These are phyloP conservation scores for Alosa sapidissima DNA, from an alignment of 2,797 vertebrate species.

Conservation along the genomic window DNA sequence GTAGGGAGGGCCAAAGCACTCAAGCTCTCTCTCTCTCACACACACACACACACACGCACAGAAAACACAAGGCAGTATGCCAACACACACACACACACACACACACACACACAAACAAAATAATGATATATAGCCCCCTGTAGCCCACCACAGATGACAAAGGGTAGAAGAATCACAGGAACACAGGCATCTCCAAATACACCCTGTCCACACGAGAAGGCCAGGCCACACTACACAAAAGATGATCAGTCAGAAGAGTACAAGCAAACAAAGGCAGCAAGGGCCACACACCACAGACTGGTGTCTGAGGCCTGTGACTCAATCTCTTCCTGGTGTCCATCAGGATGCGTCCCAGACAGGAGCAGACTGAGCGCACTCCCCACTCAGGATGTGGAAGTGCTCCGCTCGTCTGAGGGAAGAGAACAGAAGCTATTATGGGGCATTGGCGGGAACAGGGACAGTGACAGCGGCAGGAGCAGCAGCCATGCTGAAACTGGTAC, in stretches of 20 bases:
- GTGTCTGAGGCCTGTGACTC: not conserved
- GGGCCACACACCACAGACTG: not conserved
- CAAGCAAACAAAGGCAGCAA: not conserved
- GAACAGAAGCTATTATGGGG: not conserved
- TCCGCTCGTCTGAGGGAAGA: not conserved
- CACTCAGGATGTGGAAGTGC: not conserved
- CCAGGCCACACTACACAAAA: not conserved
- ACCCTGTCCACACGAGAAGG: not conserved
- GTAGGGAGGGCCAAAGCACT: constrained; percentile 37
- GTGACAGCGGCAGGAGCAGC: not conserved
- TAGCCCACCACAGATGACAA: not conserved
- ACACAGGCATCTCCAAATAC: not conserved
- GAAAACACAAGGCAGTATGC: not conserved
- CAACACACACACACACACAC: not conserved
- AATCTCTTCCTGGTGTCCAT: not conserved
- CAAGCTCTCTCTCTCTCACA: constrained; percentile 49
- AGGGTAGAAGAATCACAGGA: not conserved
- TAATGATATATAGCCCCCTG: not conserved
- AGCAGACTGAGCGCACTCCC: not conserved
- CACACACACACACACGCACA: not conserved
- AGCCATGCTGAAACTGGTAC: constrained; percentile 19
- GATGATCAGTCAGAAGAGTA: not conserved
- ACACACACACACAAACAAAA: not conserved
- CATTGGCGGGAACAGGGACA: not conserved
- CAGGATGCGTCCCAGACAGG: not conserved